Evolutionary conservation across 2,113 vertebrate species (phyloP).

Genomic region (Trogon surrucura): DNA sequence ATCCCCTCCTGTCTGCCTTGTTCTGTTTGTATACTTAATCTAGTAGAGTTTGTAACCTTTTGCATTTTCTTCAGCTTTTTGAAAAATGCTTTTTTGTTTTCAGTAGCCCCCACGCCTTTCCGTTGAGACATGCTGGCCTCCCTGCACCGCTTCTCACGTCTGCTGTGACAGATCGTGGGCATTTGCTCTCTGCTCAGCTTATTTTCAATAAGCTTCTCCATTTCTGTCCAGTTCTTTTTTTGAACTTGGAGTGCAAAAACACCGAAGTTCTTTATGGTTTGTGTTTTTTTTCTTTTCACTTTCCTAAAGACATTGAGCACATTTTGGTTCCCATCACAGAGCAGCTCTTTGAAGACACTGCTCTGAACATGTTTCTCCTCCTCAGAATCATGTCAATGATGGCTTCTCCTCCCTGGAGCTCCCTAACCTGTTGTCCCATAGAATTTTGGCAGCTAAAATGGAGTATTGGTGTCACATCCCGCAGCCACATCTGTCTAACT

Average conservation of each 20-base stretch:
- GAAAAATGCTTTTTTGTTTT: background rate
- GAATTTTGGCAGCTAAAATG: background rate
- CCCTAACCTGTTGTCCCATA: background rate
- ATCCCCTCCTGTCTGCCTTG: background rate
- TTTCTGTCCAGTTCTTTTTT: background rate
- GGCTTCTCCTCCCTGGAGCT: background rate
- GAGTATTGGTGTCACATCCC: background rate
- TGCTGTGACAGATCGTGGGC: background rate
- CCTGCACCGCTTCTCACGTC: background rate
- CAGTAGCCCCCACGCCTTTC: background rate
- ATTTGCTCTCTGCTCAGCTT: background rate
- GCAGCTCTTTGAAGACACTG: background rate
- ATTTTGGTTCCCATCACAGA: background rate
- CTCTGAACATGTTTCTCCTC: background rate
- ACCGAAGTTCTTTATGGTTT: background rate
- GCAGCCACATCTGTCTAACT: background rate
- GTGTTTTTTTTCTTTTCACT: background rate
- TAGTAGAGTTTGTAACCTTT: background rate
- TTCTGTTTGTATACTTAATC: background rate
- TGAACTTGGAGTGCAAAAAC: background rate
- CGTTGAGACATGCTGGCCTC: background rate
- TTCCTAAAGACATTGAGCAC: background rate
- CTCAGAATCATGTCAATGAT: rapidly evolving
- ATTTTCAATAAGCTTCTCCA: background rate
- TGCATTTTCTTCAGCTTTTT: background rate